Conservation (phyloP, 2,797 vertebrate species). For the Enteromius afrohamiltoni region DNA sequence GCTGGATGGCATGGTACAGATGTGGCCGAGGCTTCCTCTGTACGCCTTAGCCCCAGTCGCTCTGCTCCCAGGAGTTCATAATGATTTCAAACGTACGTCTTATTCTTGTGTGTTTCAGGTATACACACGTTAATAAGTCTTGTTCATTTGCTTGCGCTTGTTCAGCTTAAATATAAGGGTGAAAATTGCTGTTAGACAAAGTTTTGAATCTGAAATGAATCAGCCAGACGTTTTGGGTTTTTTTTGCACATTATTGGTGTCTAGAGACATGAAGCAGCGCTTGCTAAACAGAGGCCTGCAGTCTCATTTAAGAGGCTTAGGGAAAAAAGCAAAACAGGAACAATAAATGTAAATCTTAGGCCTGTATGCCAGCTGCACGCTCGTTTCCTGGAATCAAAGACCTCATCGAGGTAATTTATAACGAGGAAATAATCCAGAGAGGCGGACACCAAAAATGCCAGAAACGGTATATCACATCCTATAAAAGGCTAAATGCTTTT, state of each 20-base stretch:
- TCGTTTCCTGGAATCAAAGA: constrained; percentile 47
- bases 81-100: background rate
- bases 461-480: background rate
- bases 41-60: too few species aligned
- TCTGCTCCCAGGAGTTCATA: background rate
- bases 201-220: constrained; percentile 8
- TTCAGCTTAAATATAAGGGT: constrained; percentile 54
- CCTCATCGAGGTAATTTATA: constrained; percentile 41
- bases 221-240: background rate
- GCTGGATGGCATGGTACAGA: too few species aligned
- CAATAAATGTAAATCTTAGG: constrained; percentile 44
- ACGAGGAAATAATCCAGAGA: constrained; percentile 40
- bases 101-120: constrained; percentile 3
- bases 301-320: constrained; percentile 41
- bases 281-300: constrained; percentile 36
- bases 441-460: constrained; percentile 28
- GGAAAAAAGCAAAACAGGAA: constrained; percentile 40
- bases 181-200: constrained; percentile 55
- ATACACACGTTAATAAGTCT: constrained; percentile 18
- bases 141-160: background rate
- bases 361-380: constrained; percentile 33
- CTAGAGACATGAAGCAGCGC: constrained; percentile 35
- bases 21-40: too few species aligned
- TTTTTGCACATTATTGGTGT: constrained; percentile 36
- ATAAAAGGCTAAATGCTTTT: constrained; percentile 30